Evolutionary conservation across 2,797 vertebrate species (phyloP), one percentile per base, ranked within the genome.

Genomic region (Cottoperca gobio): DNA sequence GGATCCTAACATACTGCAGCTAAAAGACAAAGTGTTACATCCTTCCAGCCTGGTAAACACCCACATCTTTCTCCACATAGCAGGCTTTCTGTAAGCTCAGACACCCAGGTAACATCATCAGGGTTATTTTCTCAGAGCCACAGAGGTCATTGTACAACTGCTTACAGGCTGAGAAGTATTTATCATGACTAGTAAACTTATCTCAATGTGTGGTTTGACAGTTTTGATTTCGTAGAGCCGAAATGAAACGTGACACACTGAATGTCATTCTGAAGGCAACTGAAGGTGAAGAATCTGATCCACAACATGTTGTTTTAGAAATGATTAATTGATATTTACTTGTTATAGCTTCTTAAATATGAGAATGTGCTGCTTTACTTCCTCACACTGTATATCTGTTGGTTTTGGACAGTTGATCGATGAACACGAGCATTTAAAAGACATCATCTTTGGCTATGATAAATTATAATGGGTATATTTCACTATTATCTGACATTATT

Each of bases 1-100:
- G 37, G 50, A 21, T 68, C 40, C 46, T 13, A n/a, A 28, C 60
- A 65, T 59, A n/a, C 55, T 40, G 54, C 16, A 14, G 21, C 40
- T 23, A 26, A 65, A 52, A 37, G 4, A 40, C 17, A 28, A 7
- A 40, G 21, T 23, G 19, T 28, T 28, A 10, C 8, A 46, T 3
- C 16, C 26, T 10, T 28, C 9, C 43, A 49, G 3, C 1, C 59
- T 40, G 16, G 8, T 63, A 48, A 66, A 70, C 21, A 3, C 8
- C 4, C 52, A 75, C 45, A 58, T 48, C 16, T 40, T 64, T 39
- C 58, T 43, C 4, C 3, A 8, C 28, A 19, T 21, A 7, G 1
- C 28, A 45, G 35, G 12, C 10, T 39, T 57, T 62, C 42, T 49
- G 10, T 24, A 21, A 43, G 26, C 37, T 37, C 11, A 59, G 10